These are phyloP conservation scores for Corythornis leucogaster DNA, from an alignment of 2,797 vertebrate species.

Conservation along the genomic window DNA sequence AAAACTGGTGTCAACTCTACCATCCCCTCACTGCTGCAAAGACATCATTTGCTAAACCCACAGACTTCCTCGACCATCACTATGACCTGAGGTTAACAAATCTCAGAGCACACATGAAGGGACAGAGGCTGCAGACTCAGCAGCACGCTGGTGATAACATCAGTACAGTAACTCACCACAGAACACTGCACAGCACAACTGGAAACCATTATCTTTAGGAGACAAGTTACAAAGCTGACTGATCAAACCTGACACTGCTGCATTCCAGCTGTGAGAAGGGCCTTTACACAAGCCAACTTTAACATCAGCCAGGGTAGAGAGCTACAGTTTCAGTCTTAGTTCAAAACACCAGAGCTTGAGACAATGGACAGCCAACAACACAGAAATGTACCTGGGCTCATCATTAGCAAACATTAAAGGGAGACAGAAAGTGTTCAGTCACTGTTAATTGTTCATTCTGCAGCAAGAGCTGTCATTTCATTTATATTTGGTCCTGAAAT, in stretches of 20 bases:
- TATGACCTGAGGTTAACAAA: background rate
- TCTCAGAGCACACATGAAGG: background rate
- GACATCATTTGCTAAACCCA: constrained; percentile 1
- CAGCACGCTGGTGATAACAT: constrained; percentile 34
- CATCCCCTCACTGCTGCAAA: constrained; percentile 10
- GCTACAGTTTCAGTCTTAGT: background rate
- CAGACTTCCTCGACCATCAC: background rate
- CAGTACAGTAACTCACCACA: background rate
- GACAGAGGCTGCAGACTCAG: constrained; percentile 41
- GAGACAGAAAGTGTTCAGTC: background rate
- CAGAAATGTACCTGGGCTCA: background rate
- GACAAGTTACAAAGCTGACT: constrained; percentile 21
- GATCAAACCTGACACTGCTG: constrained; percentile 26
- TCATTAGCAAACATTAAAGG: background rate
- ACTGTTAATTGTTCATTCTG: background rate
- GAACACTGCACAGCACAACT: constrained; percentile 1
- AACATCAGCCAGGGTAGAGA: background rate
- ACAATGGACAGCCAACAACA: background rate
- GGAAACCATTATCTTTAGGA: constrained; percentile 30
- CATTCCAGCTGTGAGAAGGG: constrained; percentile 24
- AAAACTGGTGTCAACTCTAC: background rate
- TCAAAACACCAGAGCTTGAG: background rate
- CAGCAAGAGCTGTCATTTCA: background rate
- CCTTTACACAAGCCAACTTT: background rate
- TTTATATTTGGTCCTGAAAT: background rate